Base-by-base conservation (phyloP, 1,140 invertebrate species). In the Philaenus spumarius region DNA sequence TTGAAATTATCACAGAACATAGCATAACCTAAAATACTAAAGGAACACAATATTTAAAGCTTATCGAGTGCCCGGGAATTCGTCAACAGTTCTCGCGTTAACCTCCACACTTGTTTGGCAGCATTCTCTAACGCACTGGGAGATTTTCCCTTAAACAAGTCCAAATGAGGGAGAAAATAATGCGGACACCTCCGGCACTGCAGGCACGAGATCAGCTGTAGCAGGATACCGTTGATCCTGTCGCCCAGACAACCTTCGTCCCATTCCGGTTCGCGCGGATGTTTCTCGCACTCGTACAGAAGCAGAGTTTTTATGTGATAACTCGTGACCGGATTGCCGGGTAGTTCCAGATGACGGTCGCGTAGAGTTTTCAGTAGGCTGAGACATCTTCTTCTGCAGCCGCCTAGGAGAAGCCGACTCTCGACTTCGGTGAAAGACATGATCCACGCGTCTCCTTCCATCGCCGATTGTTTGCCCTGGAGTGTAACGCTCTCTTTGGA, bases 391-490 rank as follows among this genome's bases (percentile, higher is more conserved):
- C 84, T 82, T 17, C 95, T 77, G 71, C 91, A 94, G 0, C 90
- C 93, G 14, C 93, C 92, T 69, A 90, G 86, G 0, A 98, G 77
- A 1, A 99, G 75, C 55, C 93, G 78, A 69, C 95, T 92, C 73
- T 98, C 96, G 0, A 95, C 94, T 68, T 97, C 93, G 45, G 86
- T 82, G 76, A 98, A 98, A 12, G 87, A 93, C 67, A 98, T 77
- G 12, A 94, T 90, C 95, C 95, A 99, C 19, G 95, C 94, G 74
- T 98, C 96, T 0, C 95, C 95, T 72, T 99, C 96, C 84, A 97
- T 95, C 0, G 93, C 92, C 0, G 89, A 90, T 70, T 95, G 93
- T 71, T 97, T 96, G 14, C 93, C 93, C 71, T 90, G 87, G 48
- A 90, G 73, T 0, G 86, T 82, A 9, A 90, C 81, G 66, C 87